phyloP scores from a whole-genome alignment of 2,113 vertebrate genomes.

The Thunnus maccoyii region DNA sequence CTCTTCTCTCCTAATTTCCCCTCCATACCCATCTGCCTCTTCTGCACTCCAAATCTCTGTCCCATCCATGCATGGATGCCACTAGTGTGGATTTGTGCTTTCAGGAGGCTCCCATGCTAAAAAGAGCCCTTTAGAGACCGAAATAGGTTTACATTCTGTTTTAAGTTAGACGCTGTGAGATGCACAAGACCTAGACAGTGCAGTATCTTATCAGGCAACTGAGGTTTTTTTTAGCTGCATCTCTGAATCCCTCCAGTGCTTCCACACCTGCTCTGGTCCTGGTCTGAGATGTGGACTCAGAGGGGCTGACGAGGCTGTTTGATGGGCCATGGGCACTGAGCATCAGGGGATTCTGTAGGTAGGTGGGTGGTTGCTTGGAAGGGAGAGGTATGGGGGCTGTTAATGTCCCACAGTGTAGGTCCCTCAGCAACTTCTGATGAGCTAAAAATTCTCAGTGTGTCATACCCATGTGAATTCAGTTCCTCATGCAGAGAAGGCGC shows the following conservation, averaged over 20 bases:
- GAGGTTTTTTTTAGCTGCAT: slow-evolving; percentile 47
- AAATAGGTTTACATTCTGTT: slow-evolving; percentile 30
- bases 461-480: slow-evolving; percentile 55
- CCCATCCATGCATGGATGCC: slow-evolving; percentile 36
- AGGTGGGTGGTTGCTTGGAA: slow-evolving; percentile 38
- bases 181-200: slow-evolving; percentile 39
- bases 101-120: slow-evolving; percentile 16
- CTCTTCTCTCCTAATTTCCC: slow-evolving; percentile 62
- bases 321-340: slow-evolving; percentile 53
- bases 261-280: slow-evolving; percentile 61
- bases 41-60: slow-evolving; percentile 44
- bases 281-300: slow-evolving; percentile 62
- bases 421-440: slow-evolving; percentile 53
- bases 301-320: slow-evolving; percentile 67
- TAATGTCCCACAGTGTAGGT: slow-evolving; percentile 52
- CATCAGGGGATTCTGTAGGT: slow-evolving; percentile 52
- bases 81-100: slow-evolving; percentile 25
- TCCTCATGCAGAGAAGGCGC: slow-evolving; percentile 36
- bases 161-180: slow-evolving; percentile 25
- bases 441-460: slow-evolving; percentile 59
- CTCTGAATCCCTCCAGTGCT: slow-evolving; percentile 53
- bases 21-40: slow-evolving; percentile 66
- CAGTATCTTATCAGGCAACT: slow-evolving; percentile 34
- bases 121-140: slow-evolving; percentile 26
- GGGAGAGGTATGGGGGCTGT: neutral